Evolutionary conservation across 2,888 invertebrate species (phyloP), one percentile per base, ranked within the genome.

Genomic region (Sipha maydis): DNA sequence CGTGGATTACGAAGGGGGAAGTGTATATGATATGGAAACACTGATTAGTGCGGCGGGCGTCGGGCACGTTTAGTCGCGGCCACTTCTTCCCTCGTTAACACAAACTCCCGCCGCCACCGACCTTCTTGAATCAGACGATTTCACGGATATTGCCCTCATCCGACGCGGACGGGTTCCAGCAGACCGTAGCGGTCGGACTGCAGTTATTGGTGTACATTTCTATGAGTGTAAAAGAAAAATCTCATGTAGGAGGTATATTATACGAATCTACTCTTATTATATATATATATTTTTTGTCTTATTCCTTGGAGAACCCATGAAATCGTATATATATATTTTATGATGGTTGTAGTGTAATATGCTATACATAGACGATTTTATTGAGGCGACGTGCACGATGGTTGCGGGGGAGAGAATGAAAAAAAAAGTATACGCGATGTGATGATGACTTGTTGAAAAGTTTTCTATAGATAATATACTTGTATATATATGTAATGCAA

Each of bases 61-160:
- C 85, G 85, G 67, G 78, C 84, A 84, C 78, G 85, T 78, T 78
- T 78, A 85, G 69, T 69, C 77, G 67, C 85, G 85, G 69, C 77
- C 69, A 61, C 41, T 85, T 85, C 77, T 78, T 85, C 77, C 78
- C 85, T 78, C 78, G 85, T 85, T 85, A 78, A 78, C 85, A n/a
- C 79, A n/a, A 84, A 84, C 84, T 76, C 75, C 38, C 56, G 25
- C 25, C 14, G 21, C n/a, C n/a, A 54, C 56, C 31, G 85, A 67
- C 76, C 67, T 79, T 56, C 48, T 73, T n/a, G 79, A 56, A 80
- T 56, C 61, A 25, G 61, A 88, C 88, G 75, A 88, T 88, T 88
- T 88, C 80, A 88, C 88, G 88, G 88, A 88, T 88, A 75, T 88
- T 82, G 88, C 86, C 61, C 85, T 78, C 85, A 34, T 34, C n/a